Conservation (phyloP, 64 coral and sea anemone species). For the Stichodactyla mertensii region DNA sequence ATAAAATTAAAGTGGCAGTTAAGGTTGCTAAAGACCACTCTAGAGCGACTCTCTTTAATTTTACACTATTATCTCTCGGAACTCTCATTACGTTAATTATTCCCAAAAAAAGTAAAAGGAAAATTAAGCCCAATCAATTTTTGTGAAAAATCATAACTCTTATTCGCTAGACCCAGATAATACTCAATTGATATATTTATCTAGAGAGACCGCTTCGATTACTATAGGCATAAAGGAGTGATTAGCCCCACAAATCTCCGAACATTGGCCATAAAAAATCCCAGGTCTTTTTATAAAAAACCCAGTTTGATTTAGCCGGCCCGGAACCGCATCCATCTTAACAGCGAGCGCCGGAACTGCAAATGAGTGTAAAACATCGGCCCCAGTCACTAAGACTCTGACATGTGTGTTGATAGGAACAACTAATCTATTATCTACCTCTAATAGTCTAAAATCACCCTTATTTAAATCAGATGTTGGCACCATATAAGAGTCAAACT, state of each 20-base stretch:
- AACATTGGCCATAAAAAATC: conserved; percentile 76
- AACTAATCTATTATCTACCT: conserved; percentile 62
- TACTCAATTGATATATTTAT: conserved; percentile 60
- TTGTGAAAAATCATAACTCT: neutral
- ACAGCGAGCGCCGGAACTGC: conserved; percentile 59
- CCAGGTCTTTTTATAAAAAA: conserved; percentile 76
- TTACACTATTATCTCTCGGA: conserved; percentile 55
- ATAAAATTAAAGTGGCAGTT: conserved; percentile 65
- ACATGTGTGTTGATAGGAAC: conserved; percentile 67
- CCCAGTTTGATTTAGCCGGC: conserved; percentile 59
- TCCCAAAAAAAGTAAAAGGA: conserved; percentile 72
- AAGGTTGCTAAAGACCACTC: conserved; percentile 66
- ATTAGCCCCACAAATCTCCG: conserved; percentile 73
- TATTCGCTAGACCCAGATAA: conserved; percentile 14
- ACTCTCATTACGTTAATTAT: conserved; percentile 65
- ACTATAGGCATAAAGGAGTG: conserved; percentile 85
- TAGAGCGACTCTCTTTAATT: conserved; percentile 61
- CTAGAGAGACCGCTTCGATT: conserved; percentile 48
- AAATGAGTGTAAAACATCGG: conserved; percentile 75
- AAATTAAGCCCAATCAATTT: conserved; percentile 62
- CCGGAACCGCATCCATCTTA: conserved; percentile 68
- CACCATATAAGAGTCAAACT: conserved; percentile 75
- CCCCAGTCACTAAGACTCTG: conserved; percentile 69
- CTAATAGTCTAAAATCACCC: conserved; percentile 66
- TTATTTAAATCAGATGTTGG: conserved; percentile 56